Percentiles rank a stretch among this genome's conserved stretches.
phyloP scores from a whole-genome alignment of 2,888 invertebrate species.

The Melanophora roralis region DNA sequence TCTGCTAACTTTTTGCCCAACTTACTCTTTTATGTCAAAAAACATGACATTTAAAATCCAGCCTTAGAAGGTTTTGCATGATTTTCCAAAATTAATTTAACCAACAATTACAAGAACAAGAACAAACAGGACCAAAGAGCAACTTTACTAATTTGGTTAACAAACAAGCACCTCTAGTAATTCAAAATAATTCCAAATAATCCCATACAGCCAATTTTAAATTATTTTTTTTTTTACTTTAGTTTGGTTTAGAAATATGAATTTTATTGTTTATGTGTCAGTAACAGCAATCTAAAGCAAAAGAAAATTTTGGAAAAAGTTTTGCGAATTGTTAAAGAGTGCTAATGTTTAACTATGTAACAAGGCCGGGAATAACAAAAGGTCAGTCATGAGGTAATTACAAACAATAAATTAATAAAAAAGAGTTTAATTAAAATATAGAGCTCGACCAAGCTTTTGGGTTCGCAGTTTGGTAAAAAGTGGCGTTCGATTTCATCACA shows the following conservation, averaged over 20 bases:
- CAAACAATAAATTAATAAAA: too few relatives aligned
- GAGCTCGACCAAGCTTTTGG: too few relatives aligned
- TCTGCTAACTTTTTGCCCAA: conserved; percentile 7
- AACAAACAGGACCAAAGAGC: neutral
- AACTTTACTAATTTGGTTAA: conserved; percentile 17
- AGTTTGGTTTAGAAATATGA: neutral
- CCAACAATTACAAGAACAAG: neutral
- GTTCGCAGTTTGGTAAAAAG: too few relatives aligned
- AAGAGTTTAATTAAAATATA: too few relatives aligned
- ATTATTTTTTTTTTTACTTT: neutral
- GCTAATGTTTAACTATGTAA: too few relatives aligned
- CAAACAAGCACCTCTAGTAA: conserved; percentile 25
- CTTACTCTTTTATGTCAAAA: conserved; percentile 1
- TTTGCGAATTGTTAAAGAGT: too few relatives aligned
- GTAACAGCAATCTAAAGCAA: neutral
- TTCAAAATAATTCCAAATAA: conserved; percentile 34
- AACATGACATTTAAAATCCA: neutral
- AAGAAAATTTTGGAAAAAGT: too few relatives aligned
- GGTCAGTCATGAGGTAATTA: too few relatives aligned
- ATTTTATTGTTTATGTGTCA: neutral
- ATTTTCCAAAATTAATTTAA: conserved; percentile 21
- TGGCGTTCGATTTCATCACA: too few relatives aligned
- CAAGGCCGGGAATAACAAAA: too few relatives aligned
- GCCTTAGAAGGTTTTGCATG: conserved; percentile 1
- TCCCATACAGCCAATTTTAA: conserved; percentile 5